Evolutionary conservation across 2,888 invertebrate genomes (phyloP), one percentile per base, ranked within the genome.

Genomic region (Folsomia candida): DNA sequence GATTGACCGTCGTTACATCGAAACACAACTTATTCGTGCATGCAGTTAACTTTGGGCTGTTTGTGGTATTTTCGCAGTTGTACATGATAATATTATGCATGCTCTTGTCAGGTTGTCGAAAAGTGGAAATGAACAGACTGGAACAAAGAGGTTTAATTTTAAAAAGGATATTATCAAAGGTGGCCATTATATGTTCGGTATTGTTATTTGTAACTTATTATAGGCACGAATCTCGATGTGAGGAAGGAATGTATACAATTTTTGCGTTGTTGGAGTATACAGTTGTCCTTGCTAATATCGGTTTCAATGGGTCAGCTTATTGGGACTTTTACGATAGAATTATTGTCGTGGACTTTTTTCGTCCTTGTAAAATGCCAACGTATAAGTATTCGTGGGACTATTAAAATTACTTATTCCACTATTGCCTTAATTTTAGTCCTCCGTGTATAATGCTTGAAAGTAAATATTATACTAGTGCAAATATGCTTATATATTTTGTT

Each of bases 1-100:
- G 91, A n/a, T 85, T 98, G 67, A 93, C 95, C 26, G 89, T 92
- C 82, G 93, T 97, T 87, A 93, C 95, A 54, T 98, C 98, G 2
- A 88, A 90, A 61, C 90, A 90, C 81, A 89, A 93, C 87, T 77
- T 86, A 92, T 93, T 90, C 81, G 87, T 90, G 78, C 93, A 94
- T 85, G 92, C 94, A 83, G 87, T 89, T 74, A 91, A 91, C 78
- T 97, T 97, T 83, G 89, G 93, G 81, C 88, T 88, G 25, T 97
- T 97, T 82, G 90, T 96, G 82, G 86, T 90, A 29, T 88, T 90
- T 78, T 94, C 95, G 51, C 88, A 93, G 82, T 83, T 92, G 69
- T 93, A 97, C 83, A 97, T 97, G 96, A 81, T 93, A 22, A 83
- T 93, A 28, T 88, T 89, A 61, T 92, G 92, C 83, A 85, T 88